phyloP scores from a whole-genome alignment of 2,888 invertebrate species.

The Andricus quercusramuli region DNA sequence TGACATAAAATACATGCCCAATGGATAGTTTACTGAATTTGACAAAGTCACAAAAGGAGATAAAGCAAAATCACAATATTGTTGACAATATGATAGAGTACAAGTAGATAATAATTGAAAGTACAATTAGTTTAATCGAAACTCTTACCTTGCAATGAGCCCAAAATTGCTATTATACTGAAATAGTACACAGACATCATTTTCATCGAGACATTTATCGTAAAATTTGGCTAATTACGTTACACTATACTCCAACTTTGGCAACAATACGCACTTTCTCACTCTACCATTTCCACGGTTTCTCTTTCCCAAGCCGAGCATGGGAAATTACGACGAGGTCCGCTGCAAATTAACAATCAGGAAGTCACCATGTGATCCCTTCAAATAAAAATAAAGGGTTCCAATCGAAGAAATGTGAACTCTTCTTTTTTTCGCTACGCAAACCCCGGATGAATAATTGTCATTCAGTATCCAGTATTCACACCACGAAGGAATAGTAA shows the following conservation, averaged over 20 bases:
- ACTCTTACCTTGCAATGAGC: slow-evolving; percentile 31
- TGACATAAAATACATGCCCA: background rate
- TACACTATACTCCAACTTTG: background rate
- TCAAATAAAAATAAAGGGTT: background rate
- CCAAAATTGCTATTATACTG: slow-evolving; percentile 19
- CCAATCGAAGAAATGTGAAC: background rate
- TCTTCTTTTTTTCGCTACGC: background rate
- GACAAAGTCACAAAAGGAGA: background rate
- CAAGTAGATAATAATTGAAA: background rate
- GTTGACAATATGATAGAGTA: background rate
- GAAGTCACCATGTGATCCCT: background rate
- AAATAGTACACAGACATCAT: slow-evolving; percentile 16
- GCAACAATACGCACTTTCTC: background rate
- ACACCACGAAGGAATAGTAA: no score
- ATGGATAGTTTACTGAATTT: background rate
- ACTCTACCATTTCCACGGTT: slow-evolving; percentile 28
- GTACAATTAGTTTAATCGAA: background rate
- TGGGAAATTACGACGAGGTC: background rate
- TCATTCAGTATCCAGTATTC: no score
- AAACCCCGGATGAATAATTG: no score
- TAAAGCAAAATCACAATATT: slow-evolving; percentile 3
- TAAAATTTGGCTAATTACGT: slow-evolving; percentile 23
- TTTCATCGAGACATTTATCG: slow-evolving; percentile 27
- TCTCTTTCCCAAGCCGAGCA: background rate
- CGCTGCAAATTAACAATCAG: background rate